Percentiles rank a stretch among this genome's conserved stretches.
These are phyloP conservation scores for Helicoverpa assulta DNA, from an alignment of 2,888 invertebrate species.

Conservation along the genomic window DNA sequence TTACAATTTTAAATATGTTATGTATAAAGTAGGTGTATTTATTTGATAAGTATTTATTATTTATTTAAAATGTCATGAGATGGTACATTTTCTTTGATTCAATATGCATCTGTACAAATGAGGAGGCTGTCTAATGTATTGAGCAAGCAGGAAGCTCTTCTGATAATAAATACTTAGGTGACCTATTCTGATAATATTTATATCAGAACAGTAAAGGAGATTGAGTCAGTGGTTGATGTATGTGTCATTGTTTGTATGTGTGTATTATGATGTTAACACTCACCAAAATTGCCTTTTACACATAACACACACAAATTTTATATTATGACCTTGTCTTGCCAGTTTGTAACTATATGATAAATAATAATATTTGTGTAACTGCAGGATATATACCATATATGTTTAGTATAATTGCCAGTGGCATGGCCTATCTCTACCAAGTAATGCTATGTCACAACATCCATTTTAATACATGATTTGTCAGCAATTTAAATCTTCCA, in stretches of 20 bases:
- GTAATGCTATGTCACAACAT: slow-evolving; percentile 55
- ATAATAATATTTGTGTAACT: slow-evolving; percentile 40
- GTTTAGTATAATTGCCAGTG: slow-evolving; percentile 42
- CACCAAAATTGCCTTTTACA: slow-evolving; percentile 69
- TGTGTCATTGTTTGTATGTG: slow-evolving; percentile 33
- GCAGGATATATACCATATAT: slow-evolving; percentile 43
- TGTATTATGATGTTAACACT: slow-evolving; percentile 49
- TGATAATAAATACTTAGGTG: slow-evolving; percentile 52
- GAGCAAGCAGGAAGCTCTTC: slow-evolving; percentile 24
- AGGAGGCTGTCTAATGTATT: slow-evolving; percentile 16
- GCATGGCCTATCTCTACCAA: slow-evolving; percentile 39
- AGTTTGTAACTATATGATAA: slow-evolving; percentile 55
- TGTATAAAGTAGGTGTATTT: slow-evolving; percentile 56
- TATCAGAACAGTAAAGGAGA: slow-evolving; percentile 30
- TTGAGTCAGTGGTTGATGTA: slow-evolving; percentile 38
- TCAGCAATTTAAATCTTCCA: slow-evolving; percentile 53
- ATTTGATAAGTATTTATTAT: slow-evolving; percentile 59
- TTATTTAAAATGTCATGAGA: slow-evolving; percentile 34
- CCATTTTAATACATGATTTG: slow-evolving; percentile 42
- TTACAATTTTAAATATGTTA: slow-evolving; percentile 61
- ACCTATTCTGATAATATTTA: slow-evolving; percentile 42
- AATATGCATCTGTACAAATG: slow-evolving; percentile 48
- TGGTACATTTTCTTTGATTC: slow-evolving; percentile 35
- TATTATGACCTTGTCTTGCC: slow-evolving; percentile 71
- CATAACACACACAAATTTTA: slow-evolving; percentile 54